These are phyloP conservation scores for Nyleta sp. DNA, from an alignment of 2,888 invertebrate genomes.

Conservation along the genomic window DNA sequence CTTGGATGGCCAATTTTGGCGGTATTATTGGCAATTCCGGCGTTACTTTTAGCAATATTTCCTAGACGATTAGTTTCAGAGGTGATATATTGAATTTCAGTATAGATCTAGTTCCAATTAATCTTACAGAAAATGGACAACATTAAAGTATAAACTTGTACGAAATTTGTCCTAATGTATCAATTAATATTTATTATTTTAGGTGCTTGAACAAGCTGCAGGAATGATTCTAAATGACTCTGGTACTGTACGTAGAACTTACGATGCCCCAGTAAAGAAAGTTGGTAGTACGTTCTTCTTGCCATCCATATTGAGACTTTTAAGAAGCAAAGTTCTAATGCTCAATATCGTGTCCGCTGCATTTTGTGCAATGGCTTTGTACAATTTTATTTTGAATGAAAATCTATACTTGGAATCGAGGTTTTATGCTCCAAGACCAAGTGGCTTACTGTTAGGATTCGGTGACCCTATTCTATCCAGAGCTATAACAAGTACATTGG, in stretches of 20 bases:
- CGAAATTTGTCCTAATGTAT: not conserved
- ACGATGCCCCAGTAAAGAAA: slow-evolving; percentile 56
- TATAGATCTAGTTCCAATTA: slow-evolving; percentile 16
- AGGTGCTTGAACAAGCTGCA: slow-evolving; percentile 84
- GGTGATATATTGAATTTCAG: slow-evolving; percentile 67
- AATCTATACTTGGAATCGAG: slow-evolving; percentile 85
- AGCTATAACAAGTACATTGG: slow-evolving; percentile 81
- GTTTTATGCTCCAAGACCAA: slow-evolving; percentile 84
- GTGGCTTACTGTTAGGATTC: slow-evolving; percentile 81
- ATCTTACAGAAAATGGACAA: too few relatives aligned
- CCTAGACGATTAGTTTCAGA: slow-evolving; percentile 84
- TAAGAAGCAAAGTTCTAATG: slow-evolving; percentile 84
- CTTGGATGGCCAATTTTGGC: slow-evolving; percentile 84
- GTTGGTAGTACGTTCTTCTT: slow-evolving; percentile 80
- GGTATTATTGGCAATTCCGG: slow-evolving; percentile 82
- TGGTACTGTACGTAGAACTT: slow-evolving; percentile 70
- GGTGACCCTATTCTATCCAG: slow-evolving; percentile 84
- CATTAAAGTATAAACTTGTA: too few relatives aligned
- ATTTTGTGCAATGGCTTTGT: slow-evolving; percentile 83
- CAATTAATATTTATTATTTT: slow-evolving; percentile 50
- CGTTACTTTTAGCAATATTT: slow-evolving; percentile 84
- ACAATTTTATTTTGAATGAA: slow-evolving; percentile 84
- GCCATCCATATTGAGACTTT: slow-evolving; percentile 83
- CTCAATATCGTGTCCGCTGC: slow-evolving; percentile 83
- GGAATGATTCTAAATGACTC: slow-evolving; percentile 84